Evolutionary conservation across 2,113 vertebrate species (phyloP).

Genomic region (Gymnogyps californianus): DNA sequence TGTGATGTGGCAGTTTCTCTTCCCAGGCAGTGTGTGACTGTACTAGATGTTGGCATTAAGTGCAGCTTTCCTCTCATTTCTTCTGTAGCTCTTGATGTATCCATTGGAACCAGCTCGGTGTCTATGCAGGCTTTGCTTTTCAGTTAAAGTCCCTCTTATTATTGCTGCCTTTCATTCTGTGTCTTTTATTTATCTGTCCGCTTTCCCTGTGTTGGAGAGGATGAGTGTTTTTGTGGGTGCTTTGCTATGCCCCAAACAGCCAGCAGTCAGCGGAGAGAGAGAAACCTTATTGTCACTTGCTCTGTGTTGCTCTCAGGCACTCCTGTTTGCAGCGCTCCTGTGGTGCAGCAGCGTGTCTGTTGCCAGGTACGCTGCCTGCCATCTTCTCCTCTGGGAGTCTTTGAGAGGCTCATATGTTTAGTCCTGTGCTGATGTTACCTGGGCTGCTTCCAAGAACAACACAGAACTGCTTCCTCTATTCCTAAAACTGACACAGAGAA

Average conservation of each 20-base stretch:
- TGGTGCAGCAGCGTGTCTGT: neutral
- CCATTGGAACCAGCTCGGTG: neutral
- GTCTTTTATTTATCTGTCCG: neutral
- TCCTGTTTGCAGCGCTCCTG: neutral
- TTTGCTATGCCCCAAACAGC: neutral
- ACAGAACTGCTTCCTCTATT: slow-evolving; percentile 29
- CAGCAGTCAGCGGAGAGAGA: neutral
- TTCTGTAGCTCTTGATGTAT: neutral
- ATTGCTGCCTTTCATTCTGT: neutral
- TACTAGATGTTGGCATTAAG: neutral
- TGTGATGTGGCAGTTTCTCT: neutral
- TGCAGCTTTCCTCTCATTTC: neutral
- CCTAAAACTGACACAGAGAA: slow-evolving; percentile 42
- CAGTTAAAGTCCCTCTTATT: neutral
- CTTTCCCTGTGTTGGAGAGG: neutral
- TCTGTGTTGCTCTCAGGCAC: neutral
- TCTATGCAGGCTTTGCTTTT: neutral
- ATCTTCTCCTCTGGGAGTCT: slow-evolving; percentile 38
- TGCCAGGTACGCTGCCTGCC: neutral
- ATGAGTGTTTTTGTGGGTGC: neutral
- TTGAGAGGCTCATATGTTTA: neutral
- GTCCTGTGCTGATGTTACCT: slow-evolving; percentile 51
- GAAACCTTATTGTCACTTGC: neutral
- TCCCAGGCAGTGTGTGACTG: neutral
- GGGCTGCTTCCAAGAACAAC: slow-evolving; percentile 46